Base-by-base conservation (phyloP, 2,888 invertebrate genomes). In the Gisinianus flammeolus region DNA sequence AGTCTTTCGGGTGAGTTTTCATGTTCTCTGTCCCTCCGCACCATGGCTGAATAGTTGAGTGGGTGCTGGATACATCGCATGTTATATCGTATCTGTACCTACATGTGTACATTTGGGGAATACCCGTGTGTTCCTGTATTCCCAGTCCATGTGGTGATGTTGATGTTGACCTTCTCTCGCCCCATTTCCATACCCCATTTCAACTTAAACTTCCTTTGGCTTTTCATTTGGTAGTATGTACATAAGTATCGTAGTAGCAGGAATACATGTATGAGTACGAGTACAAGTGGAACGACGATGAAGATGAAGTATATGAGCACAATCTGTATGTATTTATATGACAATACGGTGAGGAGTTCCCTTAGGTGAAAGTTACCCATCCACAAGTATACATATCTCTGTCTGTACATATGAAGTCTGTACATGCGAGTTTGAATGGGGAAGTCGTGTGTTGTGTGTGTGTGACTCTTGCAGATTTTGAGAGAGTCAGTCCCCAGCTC, bases 401-500 rank as follows among this genome's bases (percentile, higher is more conserved):
- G n/a, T n/a, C n/a, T n/a, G n/a, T n/a, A n/a, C n/a, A n/a, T n/a
- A n/a, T n/a, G n/a, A n/a, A n/a, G n/a, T n/a, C n/a, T n/a, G n/a
- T n/a, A n/a, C n/a, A n/a, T n/a, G n/a, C n/a, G n/a, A n/a, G n/a
- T n/a, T n/a, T n/a, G n/a, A n/a, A n/a, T n/a, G n/a, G n/a, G n/a
- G n/a, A n/a, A n/a, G n/a, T n/a, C n/a, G n/a, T n/a, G n/a, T n/a
- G n/a, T n/a, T n/a, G n/a, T n/a, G n/a, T n/a, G n/a, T n/a, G 22
- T 4, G 16, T 12, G 52, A 56, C n/a, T 22, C 56, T 56, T 56
- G 56, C 19, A 56, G 5, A 56, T 56, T 56, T 56, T 22, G n/a
- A 56, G 56, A n/a, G 56, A 19, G 24, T 4, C 26, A n/a, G 19
- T 75, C 69, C 70, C 76, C 62, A 31, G 76, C 64, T 76, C 79